Evolutionary conservation across 2,797 vertebrate species (phyloP), one percentile per base, ranked within the genome.

Genomic region (Tarsius wallacei): DNA sequence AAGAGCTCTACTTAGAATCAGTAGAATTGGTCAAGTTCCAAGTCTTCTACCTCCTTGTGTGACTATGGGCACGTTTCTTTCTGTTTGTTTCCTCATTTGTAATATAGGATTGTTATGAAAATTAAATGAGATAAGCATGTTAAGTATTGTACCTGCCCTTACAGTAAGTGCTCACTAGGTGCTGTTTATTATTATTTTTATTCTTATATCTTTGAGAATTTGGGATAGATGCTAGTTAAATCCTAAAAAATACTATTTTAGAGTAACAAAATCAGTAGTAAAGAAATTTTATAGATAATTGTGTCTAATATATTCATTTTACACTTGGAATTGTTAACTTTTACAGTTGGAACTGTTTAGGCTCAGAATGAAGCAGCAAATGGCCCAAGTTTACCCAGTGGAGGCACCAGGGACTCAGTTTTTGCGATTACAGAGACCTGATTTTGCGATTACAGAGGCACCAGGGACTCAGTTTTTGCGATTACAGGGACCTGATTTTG

Each of bases 121-220:
- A 68, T 77, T 53, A 77, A 94, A 85, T 76, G 33, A 31, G 7
- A 49, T 88, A 61, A 84, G 42, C 24, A 51, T 33, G 71, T n/a
- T 61, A 53, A 70, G 16, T 66, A 74, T 42, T 95, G 64, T 10
- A 64, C n/a, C 80, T 93, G 24, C 13, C 42, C 59, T 42, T 33
- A 26, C 42, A 66, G 47, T 76, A 36, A 13, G 17, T 74, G 26
- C 36, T 78, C 61, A 74, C 15, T 66, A 84, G 53, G n/a, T 87
- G 57, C 61, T 68, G 74, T 71, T 97, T 93, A 42, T 73, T 83
- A 42, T 68, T 94, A 36, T 87, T 97, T 90, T 92, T 83, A 16
- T 93, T 96, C 28, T 86, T 87, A 19, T 17, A 11, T 93, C 36
- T 95, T 96, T 81, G 47, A 88, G 83, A 71, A 94, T 93, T 95